Conservation (phyloP, 2,797 vertebrate genomes). For the Oceanodroma leucorhoa region DNA sequence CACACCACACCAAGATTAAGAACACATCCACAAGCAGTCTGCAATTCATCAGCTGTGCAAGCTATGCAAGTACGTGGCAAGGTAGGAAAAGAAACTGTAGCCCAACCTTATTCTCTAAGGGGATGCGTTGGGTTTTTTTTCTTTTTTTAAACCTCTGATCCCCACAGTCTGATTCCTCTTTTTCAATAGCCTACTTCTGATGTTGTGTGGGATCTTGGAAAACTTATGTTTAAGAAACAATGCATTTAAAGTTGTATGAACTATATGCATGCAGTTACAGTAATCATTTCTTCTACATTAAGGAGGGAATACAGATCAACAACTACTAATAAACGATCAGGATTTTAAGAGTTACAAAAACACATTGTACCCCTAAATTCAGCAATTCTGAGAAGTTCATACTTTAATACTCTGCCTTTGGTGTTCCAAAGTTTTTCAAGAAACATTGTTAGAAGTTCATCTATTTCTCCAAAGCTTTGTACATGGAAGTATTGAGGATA, state of each 20-base stretch:
- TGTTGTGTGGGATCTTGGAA: not conserved
- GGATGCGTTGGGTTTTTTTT: not conserved
- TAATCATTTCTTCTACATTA: fast-evolving
- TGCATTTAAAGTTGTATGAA: not conserved
- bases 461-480: not conserved
- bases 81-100: not conserved
- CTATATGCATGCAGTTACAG: not conserved
- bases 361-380: not conserved
- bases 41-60: not conserved
- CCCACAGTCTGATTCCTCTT: not conserved
- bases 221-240: not conserved
- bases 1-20: not conserved
- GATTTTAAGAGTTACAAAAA: not conserved
- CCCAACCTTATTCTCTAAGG: not conserved
- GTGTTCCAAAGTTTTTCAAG: not conserved
- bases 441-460: not conserved
- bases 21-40: not conserved
- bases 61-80: not conserved
- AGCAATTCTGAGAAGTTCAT: not conserved
- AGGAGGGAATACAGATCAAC: not conserved
- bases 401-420: not conserved
- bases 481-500: fast-evolving
- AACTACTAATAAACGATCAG: not conserved
- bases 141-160: not conserved
- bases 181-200: not conserved